Base-by-base conservation (phyloP, 2,888 invertebrate genomes). In the Drosophila subsilvestris region DNA sequence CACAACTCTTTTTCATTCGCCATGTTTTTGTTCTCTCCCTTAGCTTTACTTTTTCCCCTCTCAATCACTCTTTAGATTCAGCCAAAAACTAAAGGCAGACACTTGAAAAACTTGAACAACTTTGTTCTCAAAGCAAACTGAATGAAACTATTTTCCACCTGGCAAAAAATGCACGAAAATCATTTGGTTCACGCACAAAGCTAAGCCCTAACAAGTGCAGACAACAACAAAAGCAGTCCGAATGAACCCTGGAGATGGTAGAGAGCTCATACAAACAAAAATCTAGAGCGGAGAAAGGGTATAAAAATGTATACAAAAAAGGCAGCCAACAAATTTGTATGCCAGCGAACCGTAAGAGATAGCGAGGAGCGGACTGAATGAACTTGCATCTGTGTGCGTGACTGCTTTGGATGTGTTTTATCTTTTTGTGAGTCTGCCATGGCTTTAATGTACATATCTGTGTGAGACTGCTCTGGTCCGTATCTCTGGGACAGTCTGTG, bases 291-390 rank as follows among this genome's bases (percentile, higher is more conserved):
- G 51, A 37, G 54, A 58, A 44, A 27, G 17, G 32, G 12, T 10
- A 29, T 37, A n/a, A 20, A 42, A 65, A 29, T 43, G 48, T 68
- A 55, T 47, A 43, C 49, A 67, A 59, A 70, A 72, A 68, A 56
- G 47, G 59, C 56, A 63, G 57, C 47, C 63, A 87, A 69, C 63
- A 78, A 75, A 87, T 75, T 87, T 81, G 48, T 54, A 65, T 70
- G 74, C 70, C 74, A 87, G 61, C 78, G 66, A 76, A 73, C 80
- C 80, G 84, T 69, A 62, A 74, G 63, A 76, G 77, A 79, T 74
- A 86, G 67, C 56, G 68, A 55, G 60, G 70, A 61, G 48, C 57
- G 66, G 68, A 60, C 60, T 74, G 45, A 25, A 57, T 63, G 37
- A 75, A 75, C 58, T 65, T 53, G 53, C 50, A 50, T 32, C 51